Evolutionary conservation across 2,113 vertebrate species (phyloP), one percentile per base, ranked within the genome.

Genomic region (Trochalopteron elliotii): DNA sequence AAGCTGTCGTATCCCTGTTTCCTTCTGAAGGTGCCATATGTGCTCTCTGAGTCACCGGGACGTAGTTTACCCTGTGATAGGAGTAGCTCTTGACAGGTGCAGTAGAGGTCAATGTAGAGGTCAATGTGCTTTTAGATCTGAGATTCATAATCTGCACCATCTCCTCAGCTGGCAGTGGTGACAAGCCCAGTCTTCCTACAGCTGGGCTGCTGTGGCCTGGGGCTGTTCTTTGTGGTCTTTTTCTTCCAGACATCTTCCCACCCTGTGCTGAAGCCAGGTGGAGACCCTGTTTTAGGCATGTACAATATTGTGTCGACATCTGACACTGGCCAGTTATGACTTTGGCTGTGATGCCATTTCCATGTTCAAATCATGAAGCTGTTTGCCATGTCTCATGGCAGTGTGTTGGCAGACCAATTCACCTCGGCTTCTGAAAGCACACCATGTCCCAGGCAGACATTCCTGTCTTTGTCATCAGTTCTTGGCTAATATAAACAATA

Each of bases 401-500:
- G 19, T 5, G 24, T 59, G 76, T 65, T n/a, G 28, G 59, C 76
- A 87, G 68, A 47, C 33, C 42, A 65, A 4, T 22, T 75, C 87
- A 68, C 78, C n/a, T 71, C 2, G 0, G 49, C 70, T 87, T 83
- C 49, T 49, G 74, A 56, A 91, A 93, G 84, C 81, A 91, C 84
- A 79, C 61, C 31, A 11, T 85, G 92, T 96, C 82, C 90, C 40
- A 64, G 81, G 90, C 78, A 94, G 74, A 60, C n/a, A 0, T 52
- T 60, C 65, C 65, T 56, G 44, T 89, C 69, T 89, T 55, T 77
- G 61, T 56, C 74, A 87, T 96, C 87, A 76, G 78, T 61, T 69
- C 65, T 79, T 95, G 70, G 92, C 52, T 94, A 94, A 79, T 76
- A 49, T 25, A 91, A 97, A 91, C 70, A 94, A 49, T 60, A 79